Evolutionary conservation across 2,113 vertebrate species (phyloP), one percentile per base, ranked within the genome.

Genomic region (Boulengeromyrus knoepffleri): DNA sequence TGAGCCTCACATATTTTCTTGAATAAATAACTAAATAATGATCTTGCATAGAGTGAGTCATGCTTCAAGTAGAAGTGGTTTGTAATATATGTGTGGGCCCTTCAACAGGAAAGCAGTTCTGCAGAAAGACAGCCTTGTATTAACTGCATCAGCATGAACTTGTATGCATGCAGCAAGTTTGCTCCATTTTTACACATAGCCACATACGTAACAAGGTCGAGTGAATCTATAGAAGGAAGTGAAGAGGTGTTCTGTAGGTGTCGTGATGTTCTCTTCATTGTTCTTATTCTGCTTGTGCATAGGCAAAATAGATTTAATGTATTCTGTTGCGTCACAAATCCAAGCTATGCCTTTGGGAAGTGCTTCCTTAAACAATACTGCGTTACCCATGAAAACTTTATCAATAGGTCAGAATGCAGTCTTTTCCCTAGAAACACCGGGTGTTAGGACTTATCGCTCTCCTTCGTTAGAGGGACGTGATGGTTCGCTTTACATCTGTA

Each of bases 1-100:
- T 56, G 85, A 56, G 15, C 13, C 85, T 56, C 31, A 53, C 85
- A 36, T 87, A 50, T 52, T 87, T 87, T 53, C 47, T 31, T 87
- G 50, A 87, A 56, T 87, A 87, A 87, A 87, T 53, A n/a, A 39
- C 49, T 87, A 47, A 87, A 87, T 87, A 45, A 87, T 87, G 31
- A 36, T 52, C 85, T 53, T 87, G 50, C 49, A 39, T 21, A 87
- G 85, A 87, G 6, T 87, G 85, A 87, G 49, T 87, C 85, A 87
- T 56, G 85, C 17, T 87, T 53, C 85, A n/a, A 19, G 50, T 87
- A 31, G 39, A 52, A 52, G 47, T 87, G 85, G 85, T 53, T 87
- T 87, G 85, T 53, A 53, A 53, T 87, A 87, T 53, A 87, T 87
- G 85, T 87, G 85, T 87, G 49, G 24, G 47, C 49, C 27, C 15